Evolutionary conservation across 1,140 invertebrate species (phyloP), one percentile per base, ranked within the genome.

Genomic region (Heliothis virescens): DNA sequence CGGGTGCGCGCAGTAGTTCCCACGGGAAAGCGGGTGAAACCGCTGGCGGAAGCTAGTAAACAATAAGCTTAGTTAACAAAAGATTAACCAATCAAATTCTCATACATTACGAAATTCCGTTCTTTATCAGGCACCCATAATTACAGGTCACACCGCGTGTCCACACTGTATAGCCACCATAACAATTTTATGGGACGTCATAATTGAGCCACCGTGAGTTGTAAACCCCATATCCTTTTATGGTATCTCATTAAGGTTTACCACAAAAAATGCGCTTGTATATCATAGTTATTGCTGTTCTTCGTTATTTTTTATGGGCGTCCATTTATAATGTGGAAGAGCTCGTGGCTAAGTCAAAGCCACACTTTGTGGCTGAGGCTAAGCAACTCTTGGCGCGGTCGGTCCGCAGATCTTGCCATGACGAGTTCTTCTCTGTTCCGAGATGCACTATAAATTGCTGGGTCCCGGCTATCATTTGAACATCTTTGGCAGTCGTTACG

Each of bases 161-260:
- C 63, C 21, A 67, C 63, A 67, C 1, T 67, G 41, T 67, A 67
- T 67, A 34, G 63, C 2, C 1, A 16, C 41, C n/a, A 67, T 67
- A 67, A 67, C 63, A 67, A 48, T 67, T 67, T 67, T 67, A 67
- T 67, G 63, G 16, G 63, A 67, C 21, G 63, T 67, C 63, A 67
- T 67, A 67, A 67, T 67, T 48, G 41, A 48, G 16, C 63, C 63
- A 60, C 57, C 57, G 18, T 47, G 62, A 16, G 63, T 48, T 67
- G 63, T 67, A 67, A 65, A 65, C 63, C 29, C 7, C 16, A 16
- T 10, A 67, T 48, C 41, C 63, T 67, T 67, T 67, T 67, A 67
- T 67, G 15, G 16, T 0, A 9, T 67, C 63, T 67, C 63, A 67
- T 67, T 67, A 67, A 41, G 63, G 16, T 41, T 12, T 41, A 50